Evolutionary conservation across 2,888 invertebrate genomes (phyloP).

Genomic region (Cactoblastis cactorum): DNA sequence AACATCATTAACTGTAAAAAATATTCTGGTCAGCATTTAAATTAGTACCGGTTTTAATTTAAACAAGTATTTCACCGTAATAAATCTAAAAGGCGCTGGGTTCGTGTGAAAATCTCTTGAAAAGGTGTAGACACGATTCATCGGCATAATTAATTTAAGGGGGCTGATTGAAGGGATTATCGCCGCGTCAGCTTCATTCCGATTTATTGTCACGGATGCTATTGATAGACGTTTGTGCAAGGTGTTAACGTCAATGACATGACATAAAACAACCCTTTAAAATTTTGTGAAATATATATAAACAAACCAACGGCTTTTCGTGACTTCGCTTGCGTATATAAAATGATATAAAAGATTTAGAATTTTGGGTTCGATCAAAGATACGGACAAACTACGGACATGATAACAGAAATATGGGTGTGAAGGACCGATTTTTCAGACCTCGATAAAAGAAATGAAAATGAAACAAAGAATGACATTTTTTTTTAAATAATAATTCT

Average conservation of each 20-base stretch:
- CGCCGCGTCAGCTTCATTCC: not conserved
- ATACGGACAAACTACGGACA: no score
- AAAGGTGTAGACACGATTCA: conserved; percentile 8
- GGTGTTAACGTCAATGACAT: not conserved
- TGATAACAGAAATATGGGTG: no score
- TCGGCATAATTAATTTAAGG: conserved; percentile 2
- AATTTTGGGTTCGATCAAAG: no score
- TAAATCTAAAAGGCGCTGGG: conserved; percentile 4
- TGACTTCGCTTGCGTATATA: no score
- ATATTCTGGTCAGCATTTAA: not conserved
- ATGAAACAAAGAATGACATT: no score
- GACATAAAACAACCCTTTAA: not conserved
- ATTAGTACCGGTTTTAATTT: conserved; percentile 7
- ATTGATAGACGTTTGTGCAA: not conserved
- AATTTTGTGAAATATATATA: no score
- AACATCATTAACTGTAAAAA: no score
- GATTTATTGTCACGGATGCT: not conserved
- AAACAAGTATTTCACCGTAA: conserved; percentile 4
- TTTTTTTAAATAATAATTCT: no score
- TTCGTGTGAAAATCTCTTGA: conserved; percentile 3
- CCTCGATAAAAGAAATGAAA: no score
- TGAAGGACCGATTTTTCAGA: no score
- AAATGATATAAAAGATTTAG: no score
- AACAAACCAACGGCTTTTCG: no score
- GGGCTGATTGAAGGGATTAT: not conserved